Percentiles rank a stretch among this genome's conserved stretches.
These are phyloP conservation scores for Platorchestia sp. DNA, from an alignment of 1,140 invertebrate species.

Conservation along the genomic window DNA sequence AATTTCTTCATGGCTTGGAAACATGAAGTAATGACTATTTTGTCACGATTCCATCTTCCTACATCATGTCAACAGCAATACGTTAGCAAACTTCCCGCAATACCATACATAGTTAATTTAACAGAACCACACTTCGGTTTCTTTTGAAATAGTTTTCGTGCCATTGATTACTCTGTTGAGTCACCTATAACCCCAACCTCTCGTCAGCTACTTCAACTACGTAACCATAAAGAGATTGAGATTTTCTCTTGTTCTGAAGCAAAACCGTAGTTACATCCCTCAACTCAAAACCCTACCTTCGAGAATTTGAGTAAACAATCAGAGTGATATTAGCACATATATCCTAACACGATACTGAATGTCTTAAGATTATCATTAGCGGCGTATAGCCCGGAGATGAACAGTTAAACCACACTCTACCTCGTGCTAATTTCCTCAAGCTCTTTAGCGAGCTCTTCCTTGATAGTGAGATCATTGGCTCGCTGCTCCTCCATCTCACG, in stretches of 20 bases:
- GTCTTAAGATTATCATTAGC: not conserved
- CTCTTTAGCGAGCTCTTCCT: slow-evolving; percentile 25
- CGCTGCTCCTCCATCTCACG: not conserved
- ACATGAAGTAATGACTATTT: no score
- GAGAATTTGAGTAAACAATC: not conserved
- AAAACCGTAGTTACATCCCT: no score
- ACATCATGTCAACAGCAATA: no score
- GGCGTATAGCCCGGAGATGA: not conserved
- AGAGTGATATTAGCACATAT: not conserved
- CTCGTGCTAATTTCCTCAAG: slow-evolving; percentile 19
- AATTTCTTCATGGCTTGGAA: no score
- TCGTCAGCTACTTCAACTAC: not conserved
- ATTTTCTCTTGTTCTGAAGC: no score
- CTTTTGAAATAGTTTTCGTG: no score
- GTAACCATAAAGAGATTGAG: no score
- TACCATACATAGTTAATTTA: no score
- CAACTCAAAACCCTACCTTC: no score
- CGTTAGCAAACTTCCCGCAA: no score
- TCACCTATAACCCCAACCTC: not conserved
- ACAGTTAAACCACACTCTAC: not conserved
- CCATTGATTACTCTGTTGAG: not conserved
- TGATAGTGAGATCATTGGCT: not conserved
- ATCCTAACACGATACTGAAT: not conserved
- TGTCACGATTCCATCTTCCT: no score
- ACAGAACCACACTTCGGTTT: no score